These are phyloP conservation scores for Ophioninae sp. DNA, from an alignment of 2,888 invertebrate genomes.

Conservation along the genomic window DNA sequence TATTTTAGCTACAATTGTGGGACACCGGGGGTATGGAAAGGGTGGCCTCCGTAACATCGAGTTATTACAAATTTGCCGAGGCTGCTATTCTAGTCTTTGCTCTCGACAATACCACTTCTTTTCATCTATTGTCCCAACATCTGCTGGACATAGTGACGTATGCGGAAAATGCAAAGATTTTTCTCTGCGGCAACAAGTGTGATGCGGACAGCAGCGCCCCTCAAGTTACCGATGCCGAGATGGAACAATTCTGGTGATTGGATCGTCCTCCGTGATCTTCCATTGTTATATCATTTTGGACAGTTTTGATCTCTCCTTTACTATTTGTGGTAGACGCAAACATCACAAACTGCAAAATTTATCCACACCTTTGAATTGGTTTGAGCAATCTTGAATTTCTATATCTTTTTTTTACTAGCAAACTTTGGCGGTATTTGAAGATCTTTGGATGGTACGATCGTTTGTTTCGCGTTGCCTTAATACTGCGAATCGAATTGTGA, in stretches of 20 bases:
- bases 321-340: too few relatives aligned
- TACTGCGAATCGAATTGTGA: background rate
- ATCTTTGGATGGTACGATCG: background rate
- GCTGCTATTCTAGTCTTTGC: conserved; percentile 96
- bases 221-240: conserved; percentile 92
- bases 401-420: too few relatives aligned
- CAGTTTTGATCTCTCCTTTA: too few relatives aligned
- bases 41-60: conserved; percentile 96
- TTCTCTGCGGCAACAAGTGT: conserved; percentile 95
- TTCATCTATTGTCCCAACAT: conserved; percentile 95
- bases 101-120: conserved; percentile 94
- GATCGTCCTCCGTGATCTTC: background rate
- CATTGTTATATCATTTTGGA: background rate
- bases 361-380: too few relatives aligned
- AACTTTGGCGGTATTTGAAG: background rate
- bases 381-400: too few relatives aligned
- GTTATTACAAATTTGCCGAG: conserved; percentile 97
- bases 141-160: conserved; percentile 95
- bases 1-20: conserved; percentile 92
- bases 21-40: conserved; percentile 99
- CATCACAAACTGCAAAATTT: too few relatives aligned
- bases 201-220: conserved; percentile 89
- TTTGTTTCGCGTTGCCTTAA: too few relatives aligned
- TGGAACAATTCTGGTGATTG: conserved; percentile 91
- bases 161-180: conserved; percentile 97